These are phyloP conservation scores for Drosophila bipectinata DNA, from an alignment of 1,140 invertebrate species.

Conservation along the genomic window DNA sequence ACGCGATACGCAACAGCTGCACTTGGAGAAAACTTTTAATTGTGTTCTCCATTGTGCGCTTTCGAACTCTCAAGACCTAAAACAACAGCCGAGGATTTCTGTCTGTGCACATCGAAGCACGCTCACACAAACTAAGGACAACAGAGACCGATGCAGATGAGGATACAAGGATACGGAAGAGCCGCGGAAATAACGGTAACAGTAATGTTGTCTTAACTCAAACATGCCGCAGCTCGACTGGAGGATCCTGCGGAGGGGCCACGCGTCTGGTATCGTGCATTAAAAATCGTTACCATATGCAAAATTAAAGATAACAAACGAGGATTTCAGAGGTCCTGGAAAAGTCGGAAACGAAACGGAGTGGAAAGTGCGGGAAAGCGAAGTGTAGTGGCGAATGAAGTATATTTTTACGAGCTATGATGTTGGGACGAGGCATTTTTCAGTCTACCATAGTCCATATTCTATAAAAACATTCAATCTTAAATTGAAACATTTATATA, in stretches of 20 bases:
- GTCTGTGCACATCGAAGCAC: constrained; percentile 7
- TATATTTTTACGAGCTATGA: background rate
- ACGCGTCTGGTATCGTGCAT: constrained; percentile 67
- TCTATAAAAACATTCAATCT: background rate
- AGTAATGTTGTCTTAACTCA: constrained; percentile 80
- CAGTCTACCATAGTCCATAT: background rate
- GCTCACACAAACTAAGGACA: constrained; percentile 4
- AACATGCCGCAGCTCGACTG: constrained; percentile 65
- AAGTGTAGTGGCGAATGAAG: background rate
- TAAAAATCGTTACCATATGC: constrained; percentile 82
- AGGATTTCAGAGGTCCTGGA: constrained; percentile 14
- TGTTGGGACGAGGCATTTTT: background rate
- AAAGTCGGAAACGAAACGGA: constrained; percentile 10
- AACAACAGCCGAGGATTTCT: background rate
- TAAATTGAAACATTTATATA: background rate
- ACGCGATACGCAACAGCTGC: constrained; percentile 48
- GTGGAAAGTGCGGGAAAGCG: background rate
- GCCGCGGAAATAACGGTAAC: constrained; percentile 59
- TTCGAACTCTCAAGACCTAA: background rate
- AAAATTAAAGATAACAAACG: constrained; percentile 78
- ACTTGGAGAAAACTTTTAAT: constrained; percentile 6
- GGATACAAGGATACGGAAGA: constrained; percentile 21
- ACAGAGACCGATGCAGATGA: constrained; percentile 51
- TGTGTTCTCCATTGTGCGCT: background rate
- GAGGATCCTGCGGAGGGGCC: constrained; percentile 15